Evolutionary conservation across 2,113 vertebrate genomes (phyloP), one percentile per base, ranked within the genome.

Genomic region (Leucopsar rothschildi): DNA sequence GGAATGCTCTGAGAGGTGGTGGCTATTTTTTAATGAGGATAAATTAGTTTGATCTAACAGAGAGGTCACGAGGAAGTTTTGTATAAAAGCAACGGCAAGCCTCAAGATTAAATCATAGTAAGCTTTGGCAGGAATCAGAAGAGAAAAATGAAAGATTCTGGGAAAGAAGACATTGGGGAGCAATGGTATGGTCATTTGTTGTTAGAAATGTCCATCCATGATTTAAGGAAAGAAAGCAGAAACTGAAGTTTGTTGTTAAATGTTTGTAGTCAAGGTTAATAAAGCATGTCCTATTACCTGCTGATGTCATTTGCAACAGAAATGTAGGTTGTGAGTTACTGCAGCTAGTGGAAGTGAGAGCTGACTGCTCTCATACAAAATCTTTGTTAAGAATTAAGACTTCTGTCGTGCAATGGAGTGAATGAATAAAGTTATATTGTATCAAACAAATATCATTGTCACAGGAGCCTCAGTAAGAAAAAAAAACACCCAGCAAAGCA

Each of bases 401-500:
- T 85, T 88, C 35, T 5, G 2, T 40, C 24, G 5, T 72, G 22
- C 57, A 49, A 1, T 61, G 10, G 24, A 42, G 24, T 72, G 37
- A 50, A 82, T 53, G 25, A 73, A 56, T 65, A 47, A 73, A 59
- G 11, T 40, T 77, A 33, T 44, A 33, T 23, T 59, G 12, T 49
- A 35, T 68, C 68, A 73, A 70, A 72, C 72, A 65, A 83, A 49
- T 87, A 27, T 18, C 7, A 64, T 29, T 81, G 68, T 40, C 47
- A 59, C 31, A 47, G 27, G 35, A 88, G 15, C 27, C 15, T 92
- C 28, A 37, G 8, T 20, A 44, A 40, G 9, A 42, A 33, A 78
- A 81, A 42, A 14, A 15, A 12, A 40, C 40, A 0, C 1, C 2
- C 35, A 44, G 4, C 15, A n/a, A 9, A 35, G 12, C 33, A 70